phyloP scores from a whole-genome alignment of 2,888 invertebrate species.

The Melinaea menophilus region DNA sequence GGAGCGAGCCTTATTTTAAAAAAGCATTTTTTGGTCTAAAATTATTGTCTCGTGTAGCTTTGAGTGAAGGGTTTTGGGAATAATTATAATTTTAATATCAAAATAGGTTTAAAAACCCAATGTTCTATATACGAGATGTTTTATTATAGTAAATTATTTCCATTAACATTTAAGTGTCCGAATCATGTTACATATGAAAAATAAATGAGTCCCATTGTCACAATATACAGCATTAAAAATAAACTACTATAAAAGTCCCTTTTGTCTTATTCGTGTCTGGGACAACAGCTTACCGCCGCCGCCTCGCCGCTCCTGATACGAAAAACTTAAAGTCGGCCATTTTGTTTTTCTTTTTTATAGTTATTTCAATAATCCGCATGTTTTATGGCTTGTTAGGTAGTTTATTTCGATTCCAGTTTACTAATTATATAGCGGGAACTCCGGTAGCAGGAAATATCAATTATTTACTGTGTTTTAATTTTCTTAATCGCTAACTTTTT shows the following conservation, averaged over 20 bases:
- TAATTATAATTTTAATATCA: too few species aligned
- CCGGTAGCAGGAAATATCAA: constrained; percentile 57
- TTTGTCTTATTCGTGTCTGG: constrained; percentile 75
- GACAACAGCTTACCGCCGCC: constrained; percentile 58
- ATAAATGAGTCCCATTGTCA: constrained; percentile 31
- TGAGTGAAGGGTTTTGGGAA: background rate
- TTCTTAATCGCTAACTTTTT: background rate
- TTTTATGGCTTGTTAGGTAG: constrained; percentile 70
- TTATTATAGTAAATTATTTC: background rate
- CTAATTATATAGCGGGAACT: constrained; percentile 62
- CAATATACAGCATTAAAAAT: constrained; percentile 61
- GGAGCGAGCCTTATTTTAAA: constrained; percentile 48
- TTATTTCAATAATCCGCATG: constrained; percentile 70
- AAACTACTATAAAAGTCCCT: constrained; percentile 63
- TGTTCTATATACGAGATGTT: background rate
- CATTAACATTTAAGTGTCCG: background rate
- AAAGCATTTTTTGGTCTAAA: constrained; percentile 34
- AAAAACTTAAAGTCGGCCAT: constrained; percentile 54
- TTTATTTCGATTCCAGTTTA: constrained; percentile 58
- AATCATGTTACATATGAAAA: background rate
- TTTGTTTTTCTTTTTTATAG: constrained; percentile 59
- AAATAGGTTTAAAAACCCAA: too few species aligned
- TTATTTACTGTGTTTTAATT: constrained; percentile 27
- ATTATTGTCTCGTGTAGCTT: constrained; percentile 23
- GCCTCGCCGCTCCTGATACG: constrained; percentile 40